phyloP scores from a whole-genome alignment of 2,888 invertebrate species.

The Chouioia cunea region DNA sequence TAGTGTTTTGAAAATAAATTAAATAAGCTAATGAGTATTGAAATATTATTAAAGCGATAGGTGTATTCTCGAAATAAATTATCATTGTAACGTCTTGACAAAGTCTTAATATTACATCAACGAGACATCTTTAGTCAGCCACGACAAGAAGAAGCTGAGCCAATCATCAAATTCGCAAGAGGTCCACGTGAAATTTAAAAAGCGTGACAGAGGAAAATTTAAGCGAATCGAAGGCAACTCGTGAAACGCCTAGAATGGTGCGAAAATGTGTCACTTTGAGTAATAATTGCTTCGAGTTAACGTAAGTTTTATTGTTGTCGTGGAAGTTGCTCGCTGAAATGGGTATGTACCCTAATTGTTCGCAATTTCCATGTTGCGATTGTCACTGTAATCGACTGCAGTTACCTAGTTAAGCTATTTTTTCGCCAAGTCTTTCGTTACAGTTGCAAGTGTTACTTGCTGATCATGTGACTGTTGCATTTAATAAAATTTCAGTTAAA shows the following conservation, averaged over 20 bases:
- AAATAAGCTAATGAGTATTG: too few relatives aligned
- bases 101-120: too few relatives aligned
- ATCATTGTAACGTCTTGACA: too few relatives aligned
- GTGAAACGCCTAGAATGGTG: constrained; percentile 31
- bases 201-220: constrained; percentile 11
- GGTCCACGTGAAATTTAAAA: background rate
- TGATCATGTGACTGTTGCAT: too few relatives aligned
- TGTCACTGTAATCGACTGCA: constrained; percentile 10
- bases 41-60: too few relatives aligned
- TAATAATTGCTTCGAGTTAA: constrained; percentile 10
- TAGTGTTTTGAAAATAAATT: too few relatives aligned
- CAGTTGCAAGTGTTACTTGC: too few relatives aligned
- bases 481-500: too few relatives aligned
- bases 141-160: too few relatives aligned
- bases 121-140: too few relatives aligned
- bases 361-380: constrained; percentile 32
- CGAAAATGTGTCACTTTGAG: constrained; percentile 21
- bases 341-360: constrained; percentile 15
- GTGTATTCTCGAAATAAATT: too few relatives aligned
- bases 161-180: too few relatives aligned
- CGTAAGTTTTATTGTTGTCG: constrained; percentile 6
- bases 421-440: constrained; percentile 16
- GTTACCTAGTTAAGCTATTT: background rate
- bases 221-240: background rate
- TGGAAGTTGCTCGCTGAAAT: background rate